These are phyloP conservation scores for Psittacula derbiana DNA, from an alignment of 2,797 vertebrate genomes.

Conservation along the genomic window DNA sequence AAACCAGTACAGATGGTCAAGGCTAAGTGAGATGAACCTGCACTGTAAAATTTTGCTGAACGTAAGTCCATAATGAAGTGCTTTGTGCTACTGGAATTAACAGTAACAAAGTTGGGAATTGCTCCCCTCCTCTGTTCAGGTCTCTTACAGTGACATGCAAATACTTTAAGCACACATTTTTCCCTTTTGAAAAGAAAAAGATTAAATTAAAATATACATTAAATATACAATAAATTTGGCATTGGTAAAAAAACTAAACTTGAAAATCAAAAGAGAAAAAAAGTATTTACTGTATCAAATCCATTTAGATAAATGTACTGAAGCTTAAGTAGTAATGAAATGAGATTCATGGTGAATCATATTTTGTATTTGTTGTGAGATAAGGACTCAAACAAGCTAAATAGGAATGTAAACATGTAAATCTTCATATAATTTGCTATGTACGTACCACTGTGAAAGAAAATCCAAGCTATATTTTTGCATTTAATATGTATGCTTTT, in stretches of 20 bases:
- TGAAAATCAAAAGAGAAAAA: not conserved
- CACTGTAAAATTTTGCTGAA: not conserved
- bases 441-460: not conserved
- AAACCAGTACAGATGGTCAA: not conserved
- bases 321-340: not conserved
- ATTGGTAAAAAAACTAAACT: not conserved
- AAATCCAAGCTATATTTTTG: not conserved
- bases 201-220: not conserved
- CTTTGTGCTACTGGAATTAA: not conserved
- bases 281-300: not conserved
- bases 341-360: not conserved
- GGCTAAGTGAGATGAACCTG: not conserved
- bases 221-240: not conserved
- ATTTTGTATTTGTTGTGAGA: not conserved
- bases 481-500: not conserved
- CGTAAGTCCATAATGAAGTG: not conserved
- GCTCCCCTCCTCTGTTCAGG: not conserved
- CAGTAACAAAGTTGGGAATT: not conserved
- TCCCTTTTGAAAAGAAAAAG: not conserved
- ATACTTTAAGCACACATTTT: not conserved
- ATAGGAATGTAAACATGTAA: not conserved
- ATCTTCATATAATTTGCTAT: not conserved
- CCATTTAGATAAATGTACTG: not conserved
- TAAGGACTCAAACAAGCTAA: not conserved
- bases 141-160: not conserved